Evolutionary conservation across 1,140 invertebrate species (phyloP).

Genomic region (Drosophila pseudoananassae): DNA sequence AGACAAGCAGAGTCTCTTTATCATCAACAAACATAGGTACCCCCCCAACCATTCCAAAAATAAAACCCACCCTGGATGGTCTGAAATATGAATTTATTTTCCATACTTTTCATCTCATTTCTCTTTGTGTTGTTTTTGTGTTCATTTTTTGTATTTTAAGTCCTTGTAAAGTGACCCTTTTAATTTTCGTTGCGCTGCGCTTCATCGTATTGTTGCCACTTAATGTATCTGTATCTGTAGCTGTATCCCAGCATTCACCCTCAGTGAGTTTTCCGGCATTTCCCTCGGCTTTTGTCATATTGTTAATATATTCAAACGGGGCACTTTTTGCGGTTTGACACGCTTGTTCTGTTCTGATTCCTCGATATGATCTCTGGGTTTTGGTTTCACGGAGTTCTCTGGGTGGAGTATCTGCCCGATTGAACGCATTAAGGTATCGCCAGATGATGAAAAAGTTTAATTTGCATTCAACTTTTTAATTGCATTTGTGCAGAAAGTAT

Average conservation of each 20-base stretch:
- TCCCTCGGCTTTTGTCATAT: constrained; percentile 41
- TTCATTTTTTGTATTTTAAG: constrained; percentile 60
- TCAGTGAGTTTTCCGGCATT: constrained; percentile 39
- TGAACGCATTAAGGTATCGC: constrained; percentile 15
- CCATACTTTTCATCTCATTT: constrained; percentile 79
- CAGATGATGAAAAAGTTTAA: neutral
- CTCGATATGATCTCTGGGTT: constrained; percentile 45
- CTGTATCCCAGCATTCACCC: constrained; percentile 28
- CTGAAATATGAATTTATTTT: constrained; percentile 82
- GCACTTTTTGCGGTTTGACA: constrained; percentile 81
- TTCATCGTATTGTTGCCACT: constrained; percentile 75
- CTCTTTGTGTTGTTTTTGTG: constrained; percentile 56
- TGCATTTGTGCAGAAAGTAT: constrained; percentile 45
- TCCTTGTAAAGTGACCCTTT: constrained; percentile 83
- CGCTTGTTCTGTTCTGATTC: constrained; percentile 75
- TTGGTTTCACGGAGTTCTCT: constrained; percentile 3
- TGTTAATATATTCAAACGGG: constrained; percentile 78
- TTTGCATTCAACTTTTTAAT: constrained; percentile 53
- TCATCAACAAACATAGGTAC: constrained; percentile 63
- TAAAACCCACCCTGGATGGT: constrained; percentile 12
- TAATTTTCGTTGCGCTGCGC: constrained; percentile 68
- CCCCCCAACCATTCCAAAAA: constrained; percentile 10
- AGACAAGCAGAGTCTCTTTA: constrained; percentile 59
- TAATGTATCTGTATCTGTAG: constrained; percentile 56
- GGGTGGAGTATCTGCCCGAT: constrained; percentile 6